phyloP scores from a whole-genome alignment of 2,888 invertebrate species.

The Caenorhabditis uteleia region DNA sequence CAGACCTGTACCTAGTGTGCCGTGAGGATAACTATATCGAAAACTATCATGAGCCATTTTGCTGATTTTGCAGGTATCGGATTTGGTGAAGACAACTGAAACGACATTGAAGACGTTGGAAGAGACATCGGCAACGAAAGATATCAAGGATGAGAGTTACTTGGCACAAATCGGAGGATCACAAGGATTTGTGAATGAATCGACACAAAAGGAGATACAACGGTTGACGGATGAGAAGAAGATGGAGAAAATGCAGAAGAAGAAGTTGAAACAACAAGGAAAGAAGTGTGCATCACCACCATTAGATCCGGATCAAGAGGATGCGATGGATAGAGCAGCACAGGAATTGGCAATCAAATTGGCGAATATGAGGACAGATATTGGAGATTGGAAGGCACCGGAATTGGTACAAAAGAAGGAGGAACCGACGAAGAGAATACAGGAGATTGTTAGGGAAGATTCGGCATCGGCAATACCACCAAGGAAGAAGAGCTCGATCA shows the following conservation, averaged over 20 bases:
- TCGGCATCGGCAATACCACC: conserved; percentile 48
- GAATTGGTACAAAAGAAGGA: conserved; percentile 24
- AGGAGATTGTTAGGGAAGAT: conserved; percentile 32
- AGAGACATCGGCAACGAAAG: conserved; percentile 61
- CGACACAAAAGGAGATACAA: conserved; percentile 53
- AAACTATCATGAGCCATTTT: conserved; percentile 41
- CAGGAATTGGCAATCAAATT: conserved; percentile 65
- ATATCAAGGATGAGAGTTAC: conserved; percentile 66
- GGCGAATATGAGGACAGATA: conserved; percentile 53
- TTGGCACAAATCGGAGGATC: conserved; percentile 52
- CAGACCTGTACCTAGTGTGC: conserved; percentile 44
- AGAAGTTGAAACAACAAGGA: conserved; percentile 58
- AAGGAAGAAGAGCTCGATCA: conserved; percentile 45
- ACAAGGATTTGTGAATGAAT: conserved; percentile 48
- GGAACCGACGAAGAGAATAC: conserved; percentile 5
- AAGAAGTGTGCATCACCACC: conserved; percentile 50
- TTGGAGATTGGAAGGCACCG: conserved; percentile 57
- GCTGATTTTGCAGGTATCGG: conserved; percentile 41
- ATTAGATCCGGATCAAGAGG: conserved; percentile 60
- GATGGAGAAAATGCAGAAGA: conserved; percentile 63
- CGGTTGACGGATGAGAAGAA: conserved; percentile 59
- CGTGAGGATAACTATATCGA: conserved; percentile 34
- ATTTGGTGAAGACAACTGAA: conserved; percentile 58
- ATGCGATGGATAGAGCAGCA: conserved; percentile 64
- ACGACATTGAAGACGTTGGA: conserved; percentile 55